These are phyloP conservation scores for Cyclina sinensis DNA, from an alignment of 1,140 invertebrate species.

Conservation along the genomic window DNA sequence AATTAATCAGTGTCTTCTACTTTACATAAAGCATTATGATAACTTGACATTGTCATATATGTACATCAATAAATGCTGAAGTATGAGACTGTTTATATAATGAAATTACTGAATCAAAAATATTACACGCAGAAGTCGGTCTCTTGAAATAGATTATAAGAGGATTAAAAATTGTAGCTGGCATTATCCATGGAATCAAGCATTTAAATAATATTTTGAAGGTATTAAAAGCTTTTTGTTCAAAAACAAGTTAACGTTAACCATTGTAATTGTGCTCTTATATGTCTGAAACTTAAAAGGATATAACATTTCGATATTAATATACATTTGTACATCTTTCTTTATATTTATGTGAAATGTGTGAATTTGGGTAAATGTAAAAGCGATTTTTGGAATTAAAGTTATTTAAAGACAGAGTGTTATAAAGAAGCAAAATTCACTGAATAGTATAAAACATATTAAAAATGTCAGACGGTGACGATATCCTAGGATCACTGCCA, in stretches of 20 bases:
- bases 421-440: neutral
- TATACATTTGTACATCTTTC: no score
- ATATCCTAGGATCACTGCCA: conserved; percentile 49
- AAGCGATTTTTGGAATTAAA: neutral
- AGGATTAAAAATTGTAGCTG: neutral
- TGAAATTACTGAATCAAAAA: neutral
- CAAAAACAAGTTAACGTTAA: neutral
- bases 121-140: neutral
- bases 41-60: no score
- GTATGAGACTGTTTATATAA: no score
- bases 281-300: no score
- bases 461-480: conserved; percentile 59
- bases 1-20: neutral
- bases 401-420: neutral
- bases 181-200: neutral
- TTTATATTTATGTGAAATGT: no score
- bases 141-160: neutral
- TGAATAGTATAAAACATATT: neutral
- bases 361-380: no score
- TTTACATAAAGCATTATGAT: neutral
- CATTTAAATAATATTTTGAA: neutral
- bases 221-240: conserved; percentile 27
- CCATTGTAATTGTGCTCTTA: no score
- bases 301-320: no score
- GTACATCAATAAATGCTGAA: no score